phyloP scores from a whole-genome alignment of 2,888 invertebrate species.

The Zeuzera pyrina region DNA sequence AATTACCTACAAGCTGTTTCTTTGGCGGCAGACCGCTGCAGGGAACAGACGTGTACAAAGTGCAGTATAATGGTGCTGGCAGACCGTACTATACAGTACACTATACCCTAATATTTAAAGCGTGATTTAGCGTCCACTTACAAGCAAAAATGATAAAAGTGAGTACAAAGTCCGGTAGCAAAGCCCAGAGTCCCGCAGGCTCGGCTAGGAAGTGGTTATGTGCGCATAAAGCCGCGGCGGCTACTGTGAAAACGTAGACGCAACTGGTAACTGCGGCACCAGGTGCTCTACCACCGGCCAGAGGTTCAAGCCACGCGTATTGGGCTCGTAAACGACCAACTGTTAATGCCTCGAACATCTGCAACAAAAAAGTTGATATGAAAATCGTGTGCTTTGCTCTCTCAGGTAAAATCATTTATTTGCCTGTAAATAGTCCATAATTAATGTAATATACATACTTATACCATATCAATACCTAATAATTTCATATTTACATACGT shows the following conservation, averaged over 20 bases:
- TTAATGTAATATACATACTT: no score
- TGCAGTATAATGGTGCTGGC: no score
- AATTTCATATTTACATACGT: no score
- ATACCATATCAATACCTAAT: no score
- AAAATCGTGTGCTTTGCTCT: no score
- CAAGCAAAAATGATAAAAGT: slow-evolving; percentile 76
- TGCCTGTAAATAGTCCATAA: no score
- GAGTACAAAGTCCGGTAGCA: slow-evolving; percentile 75
- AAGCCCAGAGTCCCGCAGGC: slow-evolving; percentile 77
- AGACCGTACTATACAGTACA: no score
- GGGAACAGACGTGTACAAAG: no score
- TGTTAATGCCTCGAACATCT: slow-evolving; percentile 75
- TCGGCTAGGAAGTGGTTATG: slow-evolving; percentile 76
- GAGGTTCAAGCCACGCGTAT: slow-evolving; percentile 81
- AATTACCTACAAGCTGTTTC: no score
- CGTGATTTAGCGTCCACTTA: slow-evolving; percentile 40
- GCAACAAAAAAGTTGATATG: slow-evolving; percentile 16
- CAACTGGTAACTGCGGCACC: slow-evolving; percentile 82
- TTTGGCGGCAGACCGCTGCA: no score
- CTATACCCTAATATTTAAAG: no score
- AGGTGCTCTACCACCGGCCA: slow-evolving; percentile 82
- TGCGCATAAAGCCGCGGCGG: slow-evolving; percentile 80
- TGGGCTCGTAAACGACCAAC: slow-evolving; percentile 83
- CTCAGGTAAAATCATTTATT: no score
- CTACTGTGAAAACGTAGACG: slow-evolving; percentile 79